phyloP scores from a whole-genome alignment of 1,140 invertebrate genomes.

The Euura saliciscinereae region DNA sequence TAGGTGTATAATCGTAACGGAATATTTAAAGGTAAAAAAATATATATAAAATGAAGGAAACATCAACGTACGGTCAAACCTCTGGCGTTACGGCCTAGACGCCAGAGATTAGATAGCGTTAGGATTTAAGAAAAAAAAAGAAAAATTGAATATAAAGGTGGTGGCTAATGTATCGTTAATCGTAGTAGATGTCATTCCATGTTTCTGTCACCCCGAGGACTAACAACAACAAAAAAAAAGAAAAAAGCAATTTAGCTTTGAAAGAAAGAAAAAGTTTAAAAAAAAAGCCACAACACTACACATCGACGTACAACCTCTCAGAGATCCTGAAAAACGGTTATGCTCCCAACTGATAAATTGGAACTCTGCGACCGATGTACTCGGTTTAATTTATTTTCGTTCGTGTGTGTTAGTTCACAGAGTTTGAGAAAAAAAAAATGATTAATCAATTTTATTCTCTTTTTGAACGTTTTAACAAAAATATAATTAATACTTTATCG shows the following conservation, averaged over 20 bases:
- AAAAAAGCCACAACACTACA: too few species aligned
- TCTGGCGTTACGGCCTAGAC: constrained; percentile 45
- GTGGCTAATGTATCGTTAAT: constrained; percentile 44
- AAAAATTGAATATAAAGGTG: constrained; percentile 40
- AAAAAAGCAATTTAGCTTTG: constrained; percentile 16
- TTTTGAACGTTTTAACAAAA: neutral
- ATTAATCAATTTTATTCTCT: neutral
- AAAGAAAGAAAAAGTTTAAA: too few species aligned
- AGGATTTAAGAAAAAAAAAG: constrained; percentile 23
- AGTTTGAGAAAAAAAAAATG: neutral
- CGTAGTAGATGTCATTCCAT: constrained; percentile 53
- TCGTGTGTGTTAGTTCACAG: too few species aligned
- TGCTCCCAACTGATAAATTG: constrained; percentile 40
- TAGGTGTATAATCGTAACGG: constrained; percentile 34
- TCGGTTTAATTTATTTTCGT: neutral
- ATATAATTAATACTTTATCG: neutral
- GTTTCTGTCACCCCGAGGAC: constrained; percentile 52
- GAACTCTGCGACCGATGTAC: constrained; percentile 45
- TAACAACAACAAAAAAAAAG: constrained; percentile 7
- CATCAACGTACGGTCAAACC: neutral
- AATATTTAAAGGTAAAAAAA: constrained; percentile 20
- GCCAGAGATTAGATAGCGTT: constrained; percentile 20
- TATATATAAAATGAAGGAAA: too few species aligned
- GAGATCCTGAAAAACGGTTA: constrained; percentile 32
- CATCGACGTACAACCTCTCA: constrained; percentile 41